These are phyloP conservation scores for Sinotaia quadrata DNA, from an alignment of 2,888 invertebrate genomes.

Conservation along the genomic window DNA sequence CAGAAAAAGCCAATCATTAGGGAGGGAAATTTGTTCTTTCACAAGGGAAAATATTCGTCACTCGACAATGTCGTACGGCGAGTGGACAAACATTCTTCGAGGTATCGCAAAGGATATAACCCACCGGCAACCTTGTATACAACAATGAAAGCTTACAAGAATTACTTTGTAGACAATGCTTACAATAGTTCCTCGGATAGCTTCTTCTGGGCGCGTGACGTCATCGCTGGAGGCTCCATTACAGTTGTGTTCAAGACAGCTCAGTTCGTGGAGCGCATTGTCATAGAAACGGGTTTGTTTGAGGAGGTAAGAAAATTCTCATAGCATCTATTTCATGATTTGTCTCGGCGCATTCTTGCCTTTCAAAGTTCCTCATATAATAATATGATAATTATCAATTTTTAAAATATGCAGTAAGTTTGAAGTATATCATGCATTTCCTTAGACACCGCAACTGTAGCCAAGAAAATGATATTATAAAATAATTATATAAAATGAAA, in stretches of 20 bases:
- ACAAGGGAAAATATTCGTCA: no score
- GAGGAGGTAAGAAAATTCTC: neutral
- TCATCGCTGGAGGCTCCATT: conserved; percentile 35
- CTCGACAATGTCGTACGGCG: no score
- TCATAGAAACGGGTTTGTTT: conserved; percentile 41
- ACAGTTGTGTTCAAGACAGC: conserved; percentile 40
- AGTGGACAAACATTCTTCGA: no score
- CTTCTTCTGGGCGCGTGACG: conserved; percentile 45
- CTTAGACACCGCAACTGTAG: no score
- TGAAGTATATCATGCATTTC: no score
- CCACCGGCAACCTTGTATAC: conserved; percentile 69
- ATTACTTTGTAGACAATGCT: conserved; percentile 61
- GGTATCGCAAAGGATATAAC: conserved; percentile 48
- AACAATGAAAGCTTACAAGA: conserved; percentile 62
- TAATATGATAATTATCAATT: no score
- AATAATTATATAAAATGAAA: no score
- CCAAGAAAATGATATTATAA: no score
- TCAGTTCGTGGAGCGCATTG: conserved; percentile 41
- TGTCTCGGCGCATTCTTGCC: neutral
- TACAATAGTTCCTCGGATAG: conserved; percentile 46
- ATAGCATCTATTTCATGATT: neutral
- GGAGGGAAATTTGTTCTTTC: no score
- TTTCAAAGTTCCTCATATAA: no score
- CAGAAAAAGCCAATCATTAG: no score
- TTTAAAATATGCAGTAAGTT: no score